Percentiles rank a stretch among this genome's conserved stretches.
Evolutionary conservation across 2,797 vertebrate genomes (phyloP).

Genomic region (Balearica regulorum): DNA sequence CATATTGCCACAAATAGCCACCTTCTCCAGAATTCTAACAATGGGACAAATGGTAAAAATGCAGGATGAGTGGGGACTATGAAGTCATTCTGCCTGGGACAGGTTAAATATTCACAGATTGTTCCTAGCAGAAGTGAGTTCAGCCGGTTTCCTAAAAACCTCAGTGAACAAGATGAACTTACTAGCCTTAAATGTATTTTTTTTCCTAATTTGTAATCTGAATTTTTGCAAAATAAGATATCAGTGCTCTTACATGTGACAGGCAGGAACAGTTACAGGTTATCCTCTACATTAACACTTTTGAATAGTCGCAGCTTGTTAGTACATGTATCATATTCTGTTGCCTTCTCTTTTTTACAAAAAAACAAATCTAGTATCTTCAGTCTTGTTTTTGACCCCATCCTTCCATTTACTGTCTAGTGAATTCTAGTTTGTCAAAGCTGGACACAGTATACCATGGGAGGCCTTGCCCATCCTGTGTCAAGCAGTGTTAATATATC

Average conservation of each 20-base stretch:
- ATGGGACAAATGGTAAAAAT: background rate
- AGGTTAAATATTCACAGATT: background rate
- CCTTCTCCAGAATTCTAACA: background rate
- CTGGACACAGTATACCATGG: background rate
- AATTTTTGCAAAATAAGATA: background rate
- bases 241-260: background rate
- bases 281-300: background rate
- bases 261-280: background rate
- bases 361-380: background rate
- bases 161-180: background rate
- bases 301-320: background rate
- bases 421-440: background rate
- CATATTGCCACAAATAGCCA: background rate
- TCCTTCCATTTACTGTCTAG: background rate
- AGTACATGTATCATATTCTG: background rate
- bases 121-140: background rate
- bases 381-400: background rate
- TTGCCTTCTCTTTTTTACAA: background rate
- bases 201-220: background rate
- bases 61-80: background rate
- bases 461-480: background rate
- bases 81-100: background rate
- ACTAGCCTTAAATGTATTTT: background rate
- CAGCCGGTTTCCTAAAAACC: background rate
- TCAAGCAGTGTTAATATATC: background rate